Conservation (phyloP, 2,113 vertebrate species). For the Nycticebus coucang region DNA sequence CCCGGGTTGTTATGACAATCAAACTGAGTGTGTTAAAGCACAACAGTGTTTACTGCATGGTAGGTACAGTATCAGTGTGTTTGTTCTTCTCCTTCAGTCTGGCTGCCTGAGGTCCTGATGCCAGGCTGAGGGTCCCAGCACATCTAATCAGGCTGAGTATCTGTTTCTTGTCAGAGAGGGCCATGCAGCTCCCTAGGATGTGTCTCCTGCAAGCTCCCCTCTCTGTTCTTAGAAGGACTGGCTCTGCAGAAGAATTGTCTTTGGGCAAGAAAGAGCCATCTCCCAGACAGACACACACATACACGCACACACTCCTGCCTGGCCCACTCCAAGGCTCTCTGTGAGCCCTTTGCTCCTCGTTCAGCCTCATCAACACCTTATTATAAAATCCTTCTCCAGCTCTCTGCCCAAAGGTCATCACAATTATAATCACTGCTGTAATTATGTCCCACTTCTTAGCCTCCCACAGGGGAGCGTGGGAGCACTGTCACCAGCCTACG, state of each 20-base stretch:
- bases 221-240: background rate
- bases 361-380: slow-evolving; percentile 69
- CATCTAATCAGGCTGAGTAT: background rate
- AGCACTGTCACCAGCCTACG: background rate
- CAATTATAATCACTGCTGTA: slow-evolving; percentile 75
- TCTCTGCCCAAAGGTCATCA: slow-evolving; percentile 74
- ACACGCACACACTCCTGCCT: background rate
- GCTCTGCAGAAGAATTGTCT: background rate
- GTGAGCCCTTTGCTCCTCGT: slow-evolving; percentile 24
- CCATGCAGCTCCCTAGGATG: accelerated
- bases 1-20: background rate
- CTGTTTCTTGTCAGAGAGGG: background rate
- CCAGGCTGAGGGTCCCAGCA: background rate
- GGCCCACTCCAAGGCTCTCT: slow-evolving; percentile 2
- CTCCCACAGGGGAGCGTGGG: background rate
- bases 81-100: background rate
- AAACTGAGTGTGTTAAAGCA: background rate
- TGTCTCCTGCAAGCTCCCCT: background rate
- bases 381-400: slow-evolving; percentile 60
- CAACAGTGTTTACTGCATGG: accelerated
- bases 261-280: background rate
- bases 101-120: background rate
- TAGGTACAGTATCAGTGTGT: too few species aligned
- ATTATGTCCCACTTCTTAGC: slow-evolving; percentile 69
- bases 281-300: background rate